Percentiles rank a stretch among this genome's conserved stretches.
phyloP scores from a whole-genome alignment of 1,140 invertebrate genomes.

The Acromyrmex heyeri region DNA sequence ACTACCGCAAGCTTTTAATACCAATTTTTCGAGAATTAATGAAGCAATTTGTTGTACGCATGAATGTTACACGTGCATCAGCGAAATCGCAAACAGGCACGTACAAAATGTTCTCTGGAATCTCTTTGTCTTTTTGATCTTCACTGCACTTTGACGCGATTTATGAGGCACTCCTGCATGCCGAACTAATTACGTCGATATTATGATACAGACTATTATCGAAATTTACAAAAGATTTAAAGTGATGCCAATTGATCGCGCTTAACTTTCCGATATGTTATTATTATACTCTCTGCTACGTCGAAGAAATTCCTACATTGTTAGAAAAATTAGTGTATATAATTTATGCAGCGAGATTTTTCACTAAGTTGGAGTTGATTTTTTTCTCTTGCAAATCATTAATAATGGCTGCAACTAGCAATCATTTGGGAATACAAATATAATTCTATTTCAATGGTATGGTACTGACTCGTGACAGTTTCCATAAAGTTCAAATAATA shows the following conservation, averaged over 20 bases:
- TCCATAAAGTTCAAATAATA: conserved; percentile 20
- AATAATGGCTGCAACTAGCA: not conserved
- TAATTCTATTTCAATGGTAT: not conserved
- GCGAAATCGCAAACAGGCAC: not conserved
- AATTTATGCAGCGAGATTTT: not conserved
- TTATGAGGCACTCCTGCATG: conserved; percentile 18
- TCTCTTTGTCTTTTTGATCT: conserved; percentile 29
- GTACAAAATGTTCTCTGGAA: conserved; percentile 21
- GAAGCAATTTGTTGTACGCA: conserved; percentile 13
- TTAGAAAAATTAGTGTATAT: not conserved
- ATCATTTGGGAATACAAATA: conserved; percentile 3
- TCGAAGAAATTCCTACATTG: not conserved
- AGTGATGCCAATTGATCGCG: conserved; percentile 12
- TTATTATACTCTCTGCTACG: not conserved
- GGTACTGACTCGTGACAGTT: not conserved
- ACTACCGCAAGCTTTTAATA: not conserved
- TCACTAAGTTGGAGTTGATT: not conserved
- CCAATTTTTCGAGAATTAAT: conserved; percentile 13
- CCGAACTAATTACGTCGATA: conserved; percentile 47
- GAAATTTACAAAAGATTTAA: conserved; percentile 35
- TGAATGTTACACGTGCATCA: conserved; percentile 13
- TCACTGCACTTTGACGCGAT: conserved; percentile 18
- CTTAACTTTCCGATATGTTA: conserved; percentile 14
- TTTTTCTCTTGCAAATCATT: not conserved
- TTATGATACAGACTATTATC: conserved; percentile 49